phyloP scores from a whole-genome alignment of 1,140 invertebrate species.

The Hylaeus anthracinus region DNA sequence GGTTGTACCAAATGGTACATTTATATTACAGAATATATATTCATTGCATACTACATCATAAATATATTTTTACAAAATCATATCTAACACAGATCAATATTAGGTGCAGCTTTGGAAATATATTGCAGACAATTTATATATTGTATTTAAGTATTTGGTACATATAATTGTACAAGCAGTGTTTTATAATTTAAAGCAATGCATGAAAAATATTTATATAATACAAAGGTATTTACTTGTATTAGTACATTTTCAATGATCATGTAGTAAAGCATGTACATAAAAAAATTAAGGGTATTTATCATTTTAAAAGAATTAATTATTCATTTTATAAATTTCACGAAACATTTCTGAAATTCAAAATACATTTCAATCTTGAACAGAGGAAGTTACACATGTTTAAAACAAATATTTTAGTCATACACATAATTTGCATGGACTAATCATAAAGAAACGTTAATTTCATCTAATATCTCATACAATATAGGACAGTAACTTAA shows the following conservation, averaged over 20 bases:
- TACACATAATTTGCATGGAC: slow-evolving; percentile 40
- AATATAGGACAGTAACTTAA: background rate
- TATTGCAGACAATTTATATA: background rate
- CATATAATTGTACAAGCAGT: slow-evolving; percentile 5
- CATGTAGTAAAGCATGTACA: slow-evolving; percentile 1
- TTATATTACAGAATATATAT: slow-evolving; percentile 32
- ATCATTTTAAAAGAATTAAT: background rate
- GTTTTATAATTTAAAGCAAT: slow-evolving; percentile 1
- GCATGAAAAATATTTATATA: slow-evolving; percentile 18
- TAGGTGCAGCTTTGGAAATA: background rate
- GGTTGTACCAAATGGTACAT: slow-evolving; percentile 37
- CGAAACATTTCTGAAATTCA: background rate
- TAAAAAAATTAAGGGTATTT: background rate
- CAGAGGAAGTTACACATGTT: background rate
- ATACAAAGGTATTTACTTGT: too few species aligned
- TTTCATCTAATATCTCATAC: background rate
- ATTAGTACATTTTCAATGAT: background rate
- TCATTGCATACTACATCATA: slow-evolving; percentile 23
- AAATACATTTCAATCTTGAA: slow-evolving; percentile 1
- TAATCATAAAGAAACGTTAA: slow-evolving; percentile 2
- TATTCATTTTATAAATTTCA: slow-evolving; percentile 15
- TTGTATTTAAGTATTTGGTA: background rate
- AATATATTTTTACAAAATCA: background rate
- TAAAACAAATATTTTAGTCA: slow-evolving; percentile 23
- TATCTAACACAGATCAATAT: slow-evolving; percentile 30